A percentile compares a stretch with the other conserved stretches of the same genome.
These are phyloP conservation scores for Xanthorhoe spadicearia DNA, from an alignment of 2,888 invertebrate species.

Conservation along the genomic window DNA sequence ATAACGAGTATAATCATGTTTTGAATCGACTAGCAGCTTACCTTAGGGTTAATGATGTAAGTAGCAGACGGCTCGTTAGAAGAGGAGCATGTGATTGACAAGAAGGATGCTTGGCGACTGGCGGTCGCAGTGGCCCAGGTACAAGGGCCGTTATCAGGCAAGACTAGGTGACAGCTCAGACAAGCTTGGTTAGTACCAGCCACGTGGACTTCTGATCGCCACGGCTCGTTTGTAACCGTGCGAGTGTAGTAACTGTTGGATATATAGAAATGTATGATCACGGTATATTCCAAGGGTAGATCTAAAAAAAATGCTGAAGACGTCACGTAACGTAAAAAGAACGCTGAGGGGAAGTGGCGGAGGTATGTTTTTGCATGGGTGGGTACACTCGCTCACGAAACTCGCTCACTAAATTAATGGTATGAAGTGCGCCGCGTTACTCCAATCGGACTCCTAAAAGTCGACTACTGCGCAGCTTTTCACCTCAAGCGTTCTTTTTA, in stretches of 20 bases:
- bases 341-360: too few relatives aligned
- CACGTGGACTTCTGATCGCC: constrained; percentile 89
- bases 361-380: too few relatives aligned
- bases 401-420: too few relatives aligned
- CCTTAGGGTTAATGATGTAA: constrained; percentile 60
- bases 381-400: too few relatives aligned
- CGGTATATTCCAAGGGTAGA: background rate
- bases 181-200: constrained; percentile 69
- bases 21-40: background rate
- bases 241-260: constrained; percentile 89
- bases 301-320: too few relatives aligned
- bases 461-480: too few relatives aligned
- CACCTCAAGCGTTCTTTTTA: too few relatives aligned
- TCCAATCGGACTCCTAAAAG: too few relatives aligned
- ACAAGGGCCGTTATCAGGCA: constrained; percentile 86
- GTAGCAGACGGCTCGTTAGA: constrained; percentile 87
- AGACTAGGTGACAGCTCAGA: constrained; percentile 58
- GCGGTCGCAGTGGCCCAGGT: constrained; percentile 86
- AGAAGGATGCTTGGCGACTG: constrained; percentile 87
- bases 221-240: constrained; percentile 86
- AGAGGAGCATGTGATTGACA: constrained; percentile 89
- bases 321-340: too few relatives aligned
- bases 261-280: background rate
- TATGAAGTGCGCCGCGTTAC: too few relatives aligned
- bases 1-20: too few relatives aligned